Evolutionary conservation across 2,888 invertebrate species (phyloP).

Genomic region (Lycophotia porphyrea): DNA sequence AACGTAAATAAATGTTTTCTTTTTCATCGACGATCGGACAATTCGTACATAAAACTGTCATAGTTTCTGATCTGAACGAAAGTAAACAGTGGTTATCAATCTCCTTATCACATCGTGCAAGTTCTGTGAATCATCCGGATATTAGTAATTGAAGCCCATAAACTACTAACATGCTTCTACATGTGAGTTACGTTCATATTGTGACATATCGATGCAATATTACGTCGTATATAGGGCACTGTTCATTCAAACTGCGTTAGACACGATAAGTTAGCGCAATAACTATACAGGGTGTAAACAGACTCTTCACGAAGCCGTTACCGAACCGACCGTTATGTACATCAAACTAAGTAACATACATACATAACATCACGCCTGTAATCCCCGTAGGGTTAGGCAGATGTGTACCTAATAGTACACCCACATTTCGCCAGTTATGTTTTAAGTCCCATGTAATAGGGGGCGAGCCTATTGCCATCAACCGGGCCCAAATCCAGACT

Average conservation of each 20-base stretch:
- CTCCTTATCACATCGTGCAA: slow-evolving; percentile 47
- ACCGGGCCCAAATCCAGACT: too few relatives aligned
- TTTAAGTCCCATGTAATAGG: too few relatives aligned
- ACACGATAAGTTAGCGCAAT: background rate
- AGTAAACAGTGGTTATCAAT: slow-evolving; percentile 46
- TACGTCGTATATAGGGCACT: background rate
- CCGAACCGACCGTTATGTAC: too few relatives aligned
- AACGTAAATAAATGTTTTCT: background rate
- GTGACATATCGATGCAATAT: slow-evolving; percentile 4
- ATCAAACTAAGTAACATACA: too few relatives aligned
- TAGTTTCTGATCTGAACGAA: slow-evolving; percentile 9
- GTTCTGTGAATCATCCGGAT: slow-evolving; percentile 34
- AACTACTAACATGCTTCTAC: slow-evolving; percentile 10
- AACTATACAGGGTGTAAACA: too few relatives aligned
- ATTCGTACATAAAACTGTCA: background rate
- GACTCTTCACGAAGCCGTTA: too few relatives aligned
- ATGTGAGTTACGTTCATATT: slow-evolving; percentile 2
- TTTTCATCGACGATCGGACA: background rate
- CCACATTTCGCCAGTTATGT: too few relatives aligned
- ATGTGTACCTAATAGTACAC: too few relatives aligned
- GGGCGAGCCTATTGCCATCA: too few relatives aligned
- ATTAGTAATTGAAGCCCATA: slow-evolving; percentile 32
- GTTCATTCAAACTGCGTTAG: background rate
- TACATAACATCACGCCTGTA: too few relatives aligned
- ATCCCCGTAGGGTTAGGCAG: too few relatives aligned